phyloP scores from a whole-genome alignment of 2,888 invertebrate genomes.

The Pterobdella sp. region DNA sequence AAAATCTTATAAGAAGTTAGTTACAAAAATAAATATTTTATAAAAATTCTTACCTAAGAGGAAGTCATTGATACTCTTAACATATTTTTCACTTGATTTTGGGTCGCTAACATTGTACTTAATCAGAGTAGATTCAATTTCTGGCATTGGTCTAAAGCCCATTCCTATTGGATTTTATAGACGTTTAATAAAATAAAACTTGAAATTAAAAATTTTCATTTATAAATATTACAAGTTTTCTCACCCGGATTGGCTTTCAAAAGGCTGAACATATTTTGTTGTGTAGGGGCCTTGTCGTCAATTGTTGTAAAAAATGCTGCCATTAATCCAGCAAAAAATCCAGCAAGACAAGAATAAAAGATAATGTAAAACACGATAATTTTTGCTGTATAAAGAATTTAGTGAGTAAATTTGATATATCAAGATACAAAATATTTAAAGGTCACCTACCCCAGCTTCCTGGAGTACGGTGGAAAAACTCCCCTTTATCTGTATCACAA shows the following conservation, averaged over 20 bases:
- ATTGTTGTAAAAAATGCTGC: slow-evolving; percentile 65
- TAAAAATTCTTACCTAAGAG: slow-evolving; percentile 29
- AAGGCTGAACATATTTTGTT: slow-evolving; percentile 43
- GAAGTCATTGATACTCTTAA: slow-evolving; percentile 19
- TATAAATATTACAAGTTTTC: not conserved
- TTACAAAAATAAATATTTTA: not conserved
- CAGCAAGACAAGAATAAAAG: slow-evolving; percentile 83
- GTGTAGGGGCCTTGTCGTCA: slow-evolving; percentile 43
- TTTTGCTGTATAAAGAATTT: slow-evolving; percentile 57
- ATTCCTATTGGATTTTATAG: too few relatives aligned
- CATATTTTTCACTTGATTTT: slow-evolving; percentile 25
- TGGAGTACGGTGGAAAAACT: slow-evolving; percentile 30
- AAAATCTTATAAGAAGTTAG: not conserved
- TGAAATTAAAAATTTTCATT: not conserved
- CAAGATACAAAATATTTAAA: not conserved
- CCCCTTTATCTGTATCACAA: slow-evolving; percentile 30
- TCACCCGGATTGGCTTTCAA: slow-evolving; percentile 71
- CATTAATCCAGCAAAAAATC: slow-evolving; percentile 88
- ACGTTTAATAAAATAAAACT: not conserved
- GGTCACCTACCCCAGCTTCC: slow-evolving; percentile 32
- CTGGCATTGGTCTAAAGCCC: slow-evolving; percentile 36
- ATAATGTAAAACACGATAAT: slow-evolving; percentile 90
- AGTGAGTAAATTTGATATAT: not conserved
- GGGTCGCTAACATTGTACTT: slow-evolving; percentile 27
- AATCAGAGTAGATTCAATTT: slow-evolving; percentile 34